phyloP scores from a whole-genome alignment of 2,888 invertebrate genomes.

The Sphinx pinastri region DNA sequence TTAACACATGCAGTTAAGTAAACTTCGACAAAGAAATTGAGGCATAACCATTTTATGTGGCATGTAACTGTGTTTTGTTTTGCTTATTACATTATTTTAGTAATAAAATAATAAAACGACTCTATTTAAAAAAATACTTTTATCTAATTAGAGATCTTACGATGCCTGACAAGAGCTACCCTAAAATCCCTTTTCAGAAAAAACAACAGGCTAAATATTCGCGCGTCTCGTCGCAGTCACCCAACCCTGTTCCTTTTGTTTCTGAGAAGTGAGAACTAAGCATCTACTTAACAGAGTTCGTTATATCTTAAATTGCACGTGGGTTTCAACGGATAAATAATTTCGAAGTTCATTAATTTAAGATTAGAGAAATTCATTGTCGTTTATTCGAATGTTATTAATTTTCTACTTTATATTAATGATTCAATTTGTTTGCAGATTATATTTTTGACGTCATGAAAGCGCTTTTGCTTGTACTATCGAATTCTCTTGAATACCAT shows the following conservation, averaged over 20 bases:
- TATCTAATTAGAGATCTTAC: too few species aligned
- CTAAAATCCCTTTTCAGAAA: too few species aligned
- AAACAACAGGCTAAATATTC: too few species aligned
- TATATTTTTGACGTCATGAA: neutral
- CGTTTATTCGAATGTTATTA: neutral
- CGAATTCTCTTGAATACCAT: too few species aligned
- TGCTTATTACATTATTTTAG: too few species aligned
- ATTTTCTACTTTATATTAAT: constrained; percentile 1
- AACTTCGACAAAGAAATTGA: constrained; percentile 3
- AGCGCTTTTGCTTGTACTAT: too few species aligned
- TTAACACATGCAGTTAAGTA: constrained; percentile 13
- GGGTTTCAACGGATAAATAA: neutral
- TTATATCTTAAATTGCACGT: neutral
- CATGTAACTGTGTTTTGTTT: too few species aligned
- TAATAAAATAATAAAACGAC: too few species aligned
- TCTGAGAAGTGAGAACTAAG: neutral
- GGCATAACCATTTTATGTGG: too few species aligned
- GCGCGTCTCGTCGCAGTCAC: too few species aligned
- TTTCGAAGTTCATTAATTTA: neutral
- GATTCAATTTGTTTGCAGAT: constrained; percentile 4
- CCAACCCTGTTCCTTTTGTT: neutral
- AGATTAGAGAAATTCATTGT: neutral
- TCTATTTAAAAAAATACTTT: too few species aligned
- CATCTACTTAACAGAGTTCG: neutral
- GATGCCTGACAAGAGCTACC: too few species aligned